Evolutionary conservation across 2,113 vertebrate genomes (phyloP), one percentile per base, ranked within the genome.

Genomic region (Heterotilapia buettikoferi): DNA sequence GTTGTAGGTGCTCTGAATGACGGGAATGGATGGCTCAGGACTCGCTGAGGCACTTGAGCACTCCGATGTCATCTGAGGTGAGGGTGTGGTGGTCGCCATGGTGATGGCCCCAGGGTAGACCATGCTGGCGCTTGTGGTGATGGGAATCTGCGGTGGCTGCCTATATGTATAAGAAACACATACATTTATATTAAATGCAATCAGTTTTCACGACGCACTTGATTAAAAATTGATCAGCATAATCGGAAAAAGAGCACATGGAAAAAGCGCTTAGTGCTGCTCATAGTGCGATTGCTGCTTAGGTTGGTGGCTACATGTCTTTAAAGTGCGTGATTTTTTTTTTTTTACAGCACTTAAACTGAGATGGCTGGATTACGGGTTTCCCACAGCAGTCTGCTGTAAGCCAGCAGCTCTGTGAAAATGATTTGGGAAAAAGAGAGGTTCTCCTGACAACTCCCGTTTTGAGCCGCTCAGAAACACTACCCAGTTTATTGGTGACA

Each of bases 21-120:
- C 98, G 0, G 99, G 98, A 94, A 99, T 98, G 96, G 98, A 96
- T 86, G 99, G 99, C 95, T 99, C 99, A 3, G 99, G 99, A 95
- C 99, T 99, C 88, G 97, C 99, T 1, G 99, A 99, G 88, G 98
- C 98, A 94, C 99, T 99, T 6, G 99, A 99, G 97, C 98, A 99
- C 96, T 99, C 99, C 14, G 99, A 99, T 83, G 98, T 98, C 99
- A 99, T 98, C 96, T 99, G 98, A 94, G 98, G 98, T 88, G 98
- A 99, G 9, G 98, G 98, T 16, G 98, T 98, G 93, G 98, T 98
- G 89, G 97, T 97, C 4, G 98, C 97, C 98, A 99, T 98, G 91
- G 97, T 97, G 92, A 99, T 98, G 96, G 98, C 97, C 95, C 98
- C 98, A 7, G 99, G 98, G 92, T 99, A 99, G 95, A 99, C 98